These are phyloP conservation scores for Botia kubotai DNA, from an alignment of 2,797 vertebrate species.

Conservation along the genomic window DNA sequence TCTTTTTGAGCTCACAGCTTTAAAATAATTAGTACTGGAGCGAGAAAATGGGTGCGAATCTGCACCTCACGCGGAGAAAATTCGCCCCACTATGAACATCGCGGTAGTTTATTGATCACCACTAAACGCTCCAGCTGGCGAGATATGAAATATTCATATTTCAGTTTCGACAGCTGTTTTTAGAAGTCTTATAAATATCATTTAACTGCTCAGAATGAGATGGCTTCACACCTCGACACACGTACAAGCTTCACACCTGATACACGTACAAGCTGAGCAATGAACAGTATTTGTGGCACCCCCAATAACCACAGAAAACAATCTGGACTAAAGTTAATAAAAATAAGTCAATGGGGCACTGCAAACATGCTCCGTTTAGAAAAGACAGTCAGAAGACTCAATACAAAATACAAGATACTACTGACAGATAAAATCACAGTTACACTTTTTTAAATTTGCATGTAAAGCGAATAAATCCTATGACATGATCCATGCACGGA, in stretches of 20 bases:
- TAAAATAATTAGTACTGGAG: conserved; percentile 76
- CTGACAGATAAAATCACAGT: too few species aligned
- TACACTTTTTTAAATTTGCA: too few species aligned
- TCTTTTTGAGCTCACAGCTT: conserved; percentile 69
- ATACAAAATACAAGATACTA: not conserved
- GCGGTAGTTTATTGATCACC: conserved; percentile 75
- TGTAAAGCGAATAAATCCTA: too few species aligned
- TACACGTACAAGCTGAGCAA: not conserved
- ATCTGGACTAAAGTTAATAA: not conserved
- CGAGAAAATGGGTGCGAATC: conserved; percentile 71
- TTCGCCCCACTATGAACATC: conserved; percentile 74
- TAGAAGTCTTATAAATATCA: conserved; percentile 53
- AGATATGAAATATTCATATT: conserved; percentile 76
- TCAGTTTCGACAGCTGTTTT: conserved; percentile 73
- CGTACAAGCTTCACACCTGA: not conserved
- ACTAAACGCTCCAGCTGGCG: conserved; percentile 78
- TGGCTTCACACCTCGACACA: not conserved
- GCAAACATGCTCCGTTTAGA: too few species aligned
- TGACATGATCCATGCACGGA: too few species aligned
- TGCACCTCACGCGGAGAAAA: conserved; percentile 74
- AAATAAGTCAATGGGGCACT: not conserved
- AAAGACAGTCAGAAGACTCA: too few species aligned
- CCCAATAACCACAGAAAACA: not conserved
- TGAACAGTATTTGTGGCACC: not conserved
- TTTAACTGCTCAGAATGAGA: not conserved